Conservation (phyloP, 2,888 invertebrate genomes). For the Netelia inedita region DNA sequence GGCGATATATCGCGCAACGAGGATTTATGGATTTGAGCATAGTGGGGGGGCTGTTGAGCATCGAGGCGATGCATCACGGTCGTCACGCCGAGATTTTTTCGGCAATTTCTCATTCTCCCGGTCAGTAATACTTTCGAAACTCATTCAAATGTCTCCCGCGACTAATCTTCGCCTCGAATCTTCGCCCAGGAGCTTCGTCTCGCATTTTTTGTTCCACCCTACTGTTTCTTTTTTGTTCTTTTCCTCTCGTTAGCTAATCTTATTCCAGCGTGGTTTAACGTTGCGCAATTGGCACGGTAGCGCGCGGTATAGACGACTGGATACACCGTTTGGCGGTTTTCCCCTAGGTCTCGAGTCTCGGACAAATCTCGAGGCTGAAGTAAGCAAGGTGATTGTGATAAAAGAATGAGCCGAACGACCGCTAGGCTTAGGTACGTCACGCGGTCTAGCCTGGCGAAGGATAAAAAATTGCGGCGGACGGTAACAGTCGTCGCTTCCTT, state of each 20-base stretch:
- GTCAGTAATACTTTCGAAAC: slow-evolving; percentile 48
- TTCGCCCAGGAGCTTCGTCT: slow-evolving; percentile 22
- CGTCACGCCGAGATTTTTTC: slow-evolving; percentile 62
- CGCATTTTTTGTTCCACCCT: slow-evolving; percentile 13
- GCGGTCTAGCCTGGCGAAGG: slow-evolving; percentile 27
- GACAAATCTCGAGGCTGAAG: slow-evolving; percentile 7
- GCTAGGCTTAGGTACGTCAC: slow-evolving; percentile 34
- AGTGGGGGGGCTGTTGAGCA: slow-evolving; percentile 39
- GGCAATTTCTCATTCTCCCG: slow-evolving; percentile 35
- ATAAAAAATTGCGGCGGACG: slow-evolving; percentile 48
- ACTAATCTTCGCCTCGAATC: slow-evolving; percentile 39
- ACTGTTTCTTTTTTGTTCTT: not conserved
- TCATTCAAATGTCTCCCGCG: slow-evolving; percentile 53
- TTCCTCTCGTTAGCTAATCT: slow-evolving; percentile 17
- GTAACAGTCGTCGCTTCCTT: slow-evolving; percentile 30
- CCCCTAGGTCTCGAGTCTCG: slow-evolving; percentile 1
- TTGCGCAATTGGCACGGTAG: slow-evolving; percentile 18
- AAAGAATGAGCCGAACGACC: slow-evolving; percentile 42
- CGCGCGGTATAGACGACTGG: not conserved
- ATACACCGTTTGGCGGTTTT: slow-evolving; percentile 39
- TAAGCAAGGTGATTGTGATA: slow-evolving; percentile 26
- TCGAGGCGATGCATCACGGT: slow-evolving; percentile 65
- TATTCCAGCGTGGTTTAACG: slow-evolving; percentile 7
- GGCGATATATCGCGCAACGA: slow-evolving; percentile 36
- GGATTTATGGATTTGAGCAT: slow-evolving; percentile 19